Conservation (phyloP, 2,113 vertebrate genomes). For the Megaceryle torquata region DNA sequence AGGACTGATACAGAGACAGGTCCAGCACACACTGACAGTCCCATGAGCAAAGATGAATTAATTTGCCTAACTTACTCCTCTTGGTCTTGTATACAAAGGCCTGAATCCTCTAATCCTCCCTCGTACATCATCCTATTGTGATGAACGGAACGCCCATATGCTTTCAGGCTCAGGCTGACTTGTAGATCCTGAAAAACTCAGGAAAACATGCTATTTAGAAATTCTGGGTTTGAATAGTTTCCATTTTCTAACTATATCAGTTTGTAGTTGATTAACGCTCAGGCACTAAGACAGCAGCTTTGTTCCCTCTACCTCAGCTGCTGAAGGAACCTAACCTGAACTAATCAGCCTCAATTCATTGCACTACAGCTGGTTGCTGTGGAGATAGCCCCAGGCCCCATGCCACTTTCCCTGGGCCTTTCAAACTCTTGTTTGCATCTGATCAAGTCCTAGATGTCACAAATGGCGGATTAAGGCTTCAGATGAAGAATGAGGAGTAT, state of each 20-base stretch:
- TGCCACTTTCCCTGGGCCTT: not conserved
- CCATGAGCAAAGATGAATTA: not conserved
- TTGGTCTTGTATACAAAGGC: not conserved
- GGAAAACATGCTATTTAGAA: not conserved
- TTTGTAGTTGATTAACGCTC: constrained; percentile 28
- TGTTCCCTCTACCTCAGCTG: constrained; percentile 53
- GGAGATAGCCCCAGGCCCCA: constrained; percentile 35
- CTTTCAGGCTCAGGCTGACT: not conserved
- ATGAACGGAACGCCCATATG: not conserved
- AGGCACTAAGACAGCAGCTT: constrained; percentile 14
- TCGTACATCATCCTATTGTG: rapidly evolving
- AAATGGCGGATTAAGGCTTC: constrained; percentile 42
- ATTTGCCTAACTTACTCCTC: constrained; percentile 29
- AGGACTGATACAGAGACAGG: not conserved
- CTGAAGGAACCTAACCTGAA: constrained; percentile 54
- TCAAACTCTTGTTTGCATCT: constrained; percentile 26
- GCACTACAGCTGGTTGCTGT: constrained; percentile 53
- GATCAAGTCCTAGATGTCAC: constrained; percentile 25
- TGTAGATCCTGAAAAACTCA: not conserved
- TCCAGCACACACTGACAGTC: not conserved
- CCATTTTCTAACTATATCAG: not conserved
- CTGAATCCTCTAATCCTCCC: not conserved
- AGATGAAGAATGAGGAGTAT: constrained; percentile 19
- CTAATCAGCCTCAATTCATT: constrained; percentile 61
- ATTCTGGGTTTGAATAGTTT: not conserved